Percentiles rank a stretch among this genome's conserved stretches.
Conservation (phyloP, 2,888 invertebrate genomes). For the Andrena praecox region DNA sequence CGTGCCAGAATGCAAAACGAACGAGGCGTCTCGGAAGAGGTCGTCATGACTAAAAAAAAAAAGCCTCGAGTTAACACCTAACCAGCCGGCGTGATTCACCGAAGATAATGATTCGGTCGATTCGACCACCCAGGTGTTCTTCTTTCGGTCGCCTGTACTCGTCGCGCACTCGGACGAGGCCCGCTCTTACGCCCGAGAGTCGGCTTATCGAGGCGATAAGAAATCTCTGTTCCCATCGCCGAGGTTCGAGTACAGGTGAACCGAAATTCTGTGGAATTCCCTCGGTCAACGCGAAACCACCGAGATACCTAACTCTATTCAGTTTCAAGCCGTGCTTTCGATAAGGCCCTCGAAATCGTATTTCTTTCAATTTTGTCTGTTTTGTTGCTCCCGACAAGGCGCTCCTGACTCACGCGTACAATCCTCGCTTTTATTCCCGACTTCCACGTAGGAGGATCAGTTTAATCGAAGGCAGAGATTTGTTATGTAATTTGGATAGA, state of each 20-base stretch:
- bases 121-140: slow-evolving; percentile 61
- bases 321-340: not conserved
- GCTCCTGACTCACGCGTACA: not conserved
- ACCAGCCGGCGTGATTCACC: slow-evolving; percentile 61
- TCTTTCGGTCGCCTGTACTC: slow-evolving; percentile 63
- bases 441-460: not conserved
- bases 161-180: slow-evolving; percentile 59
- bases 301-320: slow-evolving; percentile 6
- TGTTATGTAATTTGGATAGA: no score
- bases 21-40: slow-evolving; percentile 1
- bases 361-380: not conserved
- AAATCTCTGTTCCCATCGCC: slow-evolving; percentile 28
- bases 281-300: slow-evolving; percentile 5
- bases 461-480: no score
- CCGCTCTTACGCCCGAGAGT: slow-evolving; percentile 22
- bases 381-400: not conserved
- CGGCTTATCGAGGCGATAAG: slow-evolving; percentile 62
- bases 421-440: not conserved
- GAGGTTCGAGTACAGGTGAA: slow-evolving; percentile 55
- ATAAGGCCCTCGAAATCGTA: slow-evolving; percentile 17
- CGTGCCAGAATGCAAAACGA: slow-evolving; percentile 50
- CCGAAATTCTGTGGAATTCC: slow-evolving; percentile 51
- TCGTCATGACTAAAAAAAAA: slow-evolving; percentile 16
- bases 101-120: slow-evolving; percentile 55
- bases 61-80: slow-evolving; percentile 14